A percentile compares a stretch with the other conserved stretches of the same genome.
Evolutionary conservation across 2,113 vertebrate species (phyloP).

Genomic region (Sardina pilchardus): DNA sequence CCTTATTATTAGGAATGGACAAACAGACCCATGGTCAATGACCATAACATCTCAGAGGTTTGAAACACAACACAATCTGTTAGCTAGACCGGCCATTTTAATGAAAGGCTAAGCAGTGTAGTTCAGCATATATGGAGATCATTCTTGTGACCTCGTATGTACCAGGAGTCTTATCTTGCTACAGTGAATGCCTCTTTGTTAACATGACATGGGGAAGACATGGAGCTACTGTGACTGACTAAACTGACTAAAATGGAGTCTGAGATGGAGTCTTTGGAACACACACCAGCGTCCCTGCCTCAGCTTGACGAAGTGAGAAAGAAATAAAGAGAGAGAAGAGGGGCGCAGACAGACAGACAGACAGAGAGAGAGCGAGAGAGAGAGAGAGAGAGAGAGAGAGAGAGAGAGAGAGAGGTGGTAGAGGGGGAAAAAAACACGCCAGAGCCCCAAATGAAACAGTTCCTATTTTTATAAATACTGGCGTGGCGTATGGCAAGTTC

Average conservation of each 20-base stretch:
- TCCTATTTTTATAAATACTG: background rate
- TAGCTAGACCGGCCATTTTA: background rate
- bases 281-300: background rate
- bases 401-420: background rate
- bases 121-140: background rate
- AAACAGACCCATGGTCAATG: background rate
- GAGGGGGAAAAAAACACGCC: background rate
- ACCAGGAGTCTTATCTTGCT: background rate
- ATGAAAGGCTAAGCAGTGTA: background rate
- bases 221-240: background rate
- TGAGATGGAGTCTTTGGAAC: background rate
- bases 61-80: background rate
- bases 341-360: background rate
- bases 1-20: background rate
- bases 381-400: background rate
- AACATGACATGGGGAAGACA: background rate
- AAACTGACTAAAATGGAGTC: background rate
- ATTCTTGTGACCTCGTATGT: background rate
- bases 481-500: background rate
- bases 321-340: background rate
- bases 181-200: background rate
- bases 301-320: background rate
- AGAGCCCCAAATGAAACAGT: background rate
- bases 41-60: background rate
- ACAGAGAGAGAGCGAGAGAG: background rate